Conservation (phyloP, 2,888 invertebrate genomes). For the Neoascia interrupta region DNA sequence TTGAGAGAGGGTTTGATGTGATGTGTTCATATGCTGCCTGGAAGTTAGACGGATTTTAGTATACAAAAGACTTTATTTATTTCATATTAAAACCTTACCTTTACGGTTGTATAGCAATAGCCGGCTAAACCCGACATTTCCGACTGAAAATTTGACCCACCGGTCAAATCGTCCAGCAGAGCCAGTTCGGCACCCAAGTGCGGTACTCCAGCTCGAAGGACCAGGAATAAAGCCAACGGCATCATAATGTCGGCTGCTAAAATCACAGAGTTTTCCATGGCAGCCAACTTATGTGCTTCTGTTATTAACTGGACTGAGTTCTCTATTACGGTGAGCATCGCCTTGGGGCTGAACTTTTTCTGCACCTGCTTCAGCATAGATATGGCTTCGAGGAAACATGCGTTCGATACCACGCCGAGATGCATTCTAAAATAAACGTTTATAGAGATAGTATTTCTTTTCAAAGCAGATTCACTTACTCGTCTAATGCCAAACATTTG, state of each 20-base stretch:
- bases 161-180: slow-evolving; percentile 78
- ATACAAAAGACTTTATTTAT: neutral
- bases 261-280: slow-evolving; percentile 74
- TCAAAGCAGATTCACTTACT: slow-evolving; percentile 71
- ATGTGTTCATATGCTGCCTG: slow-evolving; percentile 78
- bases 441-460: no score
- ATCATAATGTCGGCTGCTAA: slow-evolving; percentile 78
- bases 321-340: slow-evolving; percentile 79
- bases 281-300: slow-evolving; percentile 76
- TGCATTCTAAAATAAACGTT: slow-evolving; percentile 72
- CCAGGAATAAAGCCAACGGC: slow-evolving; percentile 77
- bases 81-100: no score
- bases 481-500: slow-evolving; percentile 74
- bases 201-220: slow-evolving; percentile 78
- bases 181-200: slow-evolving; percentile 79
- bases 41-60: slow-evolving; percentile 4
- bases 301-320: slow-evolving; percentile 77
- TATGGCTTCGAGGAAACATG: slow-evolving; percentile 75
- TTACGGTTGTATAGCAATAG: slow-evolving; percentile 79
- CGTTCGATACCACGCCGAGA: slow-evolving; percentile 74
- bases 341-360: slow-evolving; percentile 78
- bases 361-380: slow-evolving; percentile 76
- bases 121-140: slow-evolving; percentile 79
- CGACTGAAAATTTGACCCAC: slow-evolving; percentile 77
- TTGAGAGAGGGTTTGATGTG: slow-evolving; percentile 73